Conservation (phyloP, 2,797 vertebrate species). For the Kryptopterus vitreolus region DNA sequence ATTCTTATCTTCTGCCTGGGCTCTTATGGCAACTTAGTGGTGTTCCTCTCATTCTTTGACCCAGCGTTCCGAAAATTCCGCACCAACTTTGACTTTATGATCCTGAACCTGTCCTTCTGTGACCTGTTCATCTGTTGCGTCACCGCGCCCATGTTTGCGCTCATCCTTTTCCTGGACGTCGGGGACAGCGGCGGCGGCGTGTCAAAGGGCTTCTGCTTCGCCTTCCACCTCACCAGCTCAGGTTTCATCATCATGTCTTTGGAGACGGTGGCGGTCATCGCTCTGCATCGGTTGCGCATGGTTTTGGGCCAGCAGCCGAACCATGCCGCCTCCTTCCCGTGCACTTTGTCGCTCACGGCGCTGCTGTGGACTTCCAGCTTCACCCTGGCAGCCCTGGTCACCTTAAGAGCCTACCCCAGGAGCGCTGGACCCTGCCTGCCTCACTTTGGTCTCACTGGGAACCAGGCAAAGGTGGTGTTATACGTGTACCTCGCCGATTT, state of each 20-base stretch:
- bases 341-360: conserved; percentile 85
- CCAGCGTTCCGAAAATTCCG: conserved; percentile 94
- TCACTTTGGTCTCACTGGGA: conserved; percentile 79
- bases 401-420: conserved; percentile 77
- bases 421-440: conserved; percentile 87
- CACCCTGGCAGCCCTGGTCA: conserved; percentile 87
- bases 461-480: conserved; percentile 78
- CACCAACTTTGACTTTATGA: conserved; percentile 98
- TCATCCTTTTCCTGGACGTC: conserved; percentile 85
- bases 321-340: conserved; percentile 83
- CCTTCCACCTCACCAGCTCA: conserved; percentile 91
- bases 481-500: conserved; percentile 92
- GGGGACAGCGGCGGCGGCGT: conserved; percentile 69
- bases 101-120: conserved; percentile 95
- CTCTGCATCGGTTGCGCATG: conserved; percentile 91
- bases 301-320: conserved; percentile 91
- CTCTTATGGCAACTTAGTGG: conserved; percentile 93
- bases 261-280: conserved; percentile 93
- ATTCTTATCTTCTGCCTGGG: conserved; percentile 90
- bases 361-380: conserved; percentile 95
- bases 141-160: conserved; percentile 90
- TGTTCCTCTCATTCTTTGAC: conserved; percentile 95
- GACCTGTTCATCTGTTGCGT: conserved; percentile 95
- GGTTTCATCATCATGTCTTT: conserved; percentile 97
- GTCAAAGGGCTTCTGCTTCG: conserved; percentile 89